Base-by-base conservation (phyloP, 2,888 invertebrate species). In the Drosophila pegasa region DNA sequence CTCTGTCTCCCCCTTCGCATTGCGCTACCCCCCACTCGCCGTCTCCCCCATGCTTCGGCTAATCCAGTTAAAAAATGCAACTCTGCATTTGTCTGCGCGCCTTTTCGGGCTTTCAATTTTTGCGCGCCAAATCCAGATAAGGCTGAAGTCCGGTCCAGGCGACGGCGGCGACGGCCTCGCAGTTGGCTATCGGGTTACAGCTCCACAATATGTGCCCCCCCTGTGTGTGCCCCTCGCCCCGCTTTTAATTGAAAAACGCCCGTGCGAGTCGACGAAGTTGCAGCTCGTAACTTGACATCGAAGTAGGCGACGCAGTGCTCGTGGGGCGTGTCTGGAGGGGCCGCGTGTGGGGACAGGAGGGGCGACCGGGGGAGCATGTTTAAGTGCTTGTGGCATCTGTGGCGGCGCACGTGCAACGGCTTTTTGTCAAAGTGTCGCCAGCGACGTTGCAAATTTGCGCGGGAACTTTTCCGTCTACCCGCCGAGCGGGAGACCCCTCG, bases 81-180 rank as follows among this genome's bases (percentile, higher is more conserved):
- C 75, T 78, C 71, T 75, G 82, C 82, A 85, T 78, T 82, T 82
- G 86, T 87, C 88, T 81, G 86, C 58, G 72, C 80, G 72, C 80
- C 80, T 50, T 78, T 73, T 78, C 54, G 58, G 47, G 50, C 80
- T 58, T 72, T 77, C 66, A 80, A 87, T 75, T 87, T 82, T 87
- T 82, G 82, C 87, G 81, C 82, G 81, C 82, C 86, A 87, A 82
- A 75, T 72, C 67, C 78, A 71, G 78, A 77, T 84, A 86, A 73
- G 83, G 56, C 73, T 48, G 62, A 45, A 33, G 48, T 48, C 48
- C 48, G 31, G 55, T 56, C 71, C 62, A 56, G 65, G 22, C 29
- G 41, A 18, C 38, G 45, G 51, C 52, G 45, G 25, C 40, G 45
- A 6, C 52, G 45, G 52, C 40, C 41, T 77, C 66, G 64, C 63